phyloP scores from a whole-genome alignment of 2,113 vertebrate species.

The Sceloporus tristichus region DNA sequence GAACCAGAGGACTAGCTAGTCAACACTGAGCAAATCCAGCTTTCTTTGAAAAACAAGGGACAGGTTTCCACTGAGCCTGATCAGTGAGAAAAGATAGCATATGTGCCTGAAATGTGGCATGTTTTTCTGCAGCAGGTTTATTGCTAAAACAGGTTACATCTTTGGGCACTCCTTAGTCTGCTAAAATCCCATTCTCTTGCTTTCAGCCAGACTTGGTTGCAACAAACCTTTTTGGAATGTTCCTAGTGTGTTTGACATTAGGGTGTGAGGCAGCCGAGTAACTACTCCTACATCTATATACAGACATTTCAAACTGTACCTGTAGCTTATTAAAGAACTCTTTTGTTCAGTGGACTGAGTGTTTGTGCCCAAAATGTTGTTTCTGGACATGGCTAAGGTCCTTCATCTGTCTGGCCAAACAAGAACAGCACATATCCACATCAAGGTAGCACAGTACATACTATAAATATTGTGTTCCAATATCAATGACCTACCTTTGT shows the following conservation, averaged over 20 bases:
- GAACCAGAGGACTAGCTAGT: neutral
- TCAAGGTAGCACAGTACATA: neutral
- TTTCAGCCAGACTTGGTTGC: neutral
- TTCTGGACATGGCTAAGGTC: neutral
- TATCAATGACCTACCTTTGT: neutral
- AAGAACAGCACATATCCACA: neutral
- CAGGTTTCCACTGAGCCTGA: neutral
- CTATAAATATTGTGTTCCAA: slow-evolving; percentile 19
- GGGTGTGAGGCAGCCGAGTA: slow-evolving; percentile 7
- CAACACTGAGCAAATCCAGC: neutral
- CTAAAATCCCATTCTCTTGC: neutral
- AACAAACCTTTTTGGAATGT: slow-evolving; percentile 6
- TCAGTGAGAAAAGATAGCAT: neutral
- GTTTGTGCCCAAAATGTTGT: slow-evolving; percentile 20
- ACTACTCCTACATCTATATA: neutral
- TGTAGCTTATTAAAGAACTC: neutral
- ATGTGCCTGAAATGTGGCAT: too few species aligned
- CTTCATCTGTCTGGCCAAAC: neutral
- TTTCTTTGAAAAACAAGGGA: neutral
- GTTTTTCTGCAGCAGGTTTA: neutral
- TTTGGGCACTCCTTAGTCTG: neutral
- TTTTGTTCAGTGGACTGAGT: slow-evolving; percentile 28
- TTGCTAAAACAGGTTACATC: neutral
- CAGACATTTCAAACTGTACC: slow-evolving; percentile 18
- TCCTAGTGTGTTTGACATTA: slow-evolving; percentile 24